phyloP scores from a whole-genome alignment of 1,140 invertebrate species.

The Conus ventricosus region DNA sequence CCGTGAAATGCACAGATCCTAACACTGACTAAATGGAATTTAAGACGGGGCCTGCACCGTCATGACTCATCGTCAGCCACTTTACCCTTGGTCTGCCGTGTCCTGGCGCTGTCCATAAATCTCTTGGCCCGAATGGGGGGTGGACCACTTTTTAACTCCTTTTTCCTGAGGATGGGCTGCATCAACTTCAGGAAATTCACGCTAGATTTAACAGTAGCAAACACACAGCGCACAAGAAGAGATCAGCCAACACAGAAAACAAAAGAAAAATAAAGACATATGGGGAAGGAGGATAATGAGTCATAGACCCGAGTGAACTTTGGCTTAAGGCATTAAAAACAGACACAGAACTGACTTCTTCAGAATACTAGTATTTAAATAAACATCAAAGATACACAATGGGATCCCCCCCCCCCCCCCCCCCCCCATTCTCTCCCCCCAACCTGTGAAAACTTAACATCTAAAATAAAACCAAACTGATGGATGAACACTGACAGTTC shows the following conservation, averaged over 20 bases:
- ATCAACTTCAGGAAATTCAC: background rate
- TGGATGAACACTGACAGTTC: too few relatives aligned
- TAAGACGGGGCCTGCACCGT: background rate
- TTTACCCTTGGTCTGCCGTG: background rate
- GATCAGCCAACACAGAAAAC: background rate
- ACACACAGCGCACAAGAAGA: background rate
- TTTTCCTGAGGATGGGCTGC: background rate
- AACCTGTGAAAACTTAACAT: too few relatives aligned
- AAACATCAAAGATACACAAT: too few relatives aligned
- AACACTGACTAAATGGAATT: background rate
- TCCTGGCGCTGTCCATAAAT: background rate
- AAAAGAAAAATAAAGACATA: background rate
- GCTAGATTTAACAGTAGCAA: constrained; percentile 2
- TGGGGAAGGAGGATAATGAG: background rate
- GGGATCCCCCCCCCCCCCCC: too few relatives aligned
- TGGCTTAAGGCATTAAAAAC: too few relatives aligned
- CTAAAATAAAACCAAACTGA: too few relatives aligned
- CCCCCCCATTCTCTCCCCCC: too few relatives aligned
- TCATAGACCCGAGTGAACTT: too few relatives aligned
- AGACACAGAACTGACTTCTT: too few relatives aligned
- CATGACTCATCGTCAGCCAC: background rate
- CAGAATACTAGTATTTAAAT: too few relatives aligned
- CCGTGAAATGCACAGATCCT: too few relatives aligned
- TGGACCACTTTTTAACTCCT: background rate
- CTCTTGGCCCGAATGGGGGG: background rate